Percentiles rank a stretch among this genome's conserved stretches.
These are phyloP conservation scores for Solenopsis fugax DNA, from an alignment of 1,140 invertebrate species.

Conservation along the genomic window DNA sequence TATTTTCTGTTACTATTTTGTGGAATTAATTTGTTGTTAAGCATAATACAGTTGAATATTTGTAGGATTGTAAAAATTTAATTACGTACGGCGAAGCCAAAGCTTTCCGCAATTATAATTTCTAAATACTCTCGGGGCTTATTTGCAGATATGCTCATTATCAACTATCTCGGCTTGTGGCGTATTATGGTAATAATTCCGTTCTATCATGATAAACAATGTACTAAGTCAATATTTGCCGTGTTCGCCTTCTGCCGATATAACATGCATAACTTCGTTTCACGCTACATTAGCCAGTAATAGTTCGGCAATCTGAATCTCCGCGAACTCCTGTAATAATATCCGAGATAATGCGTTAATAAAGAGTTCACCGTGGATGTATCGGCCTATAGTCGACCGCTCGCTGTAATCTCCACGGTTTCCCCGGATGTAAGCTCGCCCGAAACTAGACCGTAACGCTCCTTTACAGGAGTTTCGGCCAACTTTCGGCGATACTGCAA, in stretches of 20 bases:
- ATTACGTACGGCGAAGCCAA: too few species aligned
- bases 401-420: background rate
- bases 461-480: background rate
- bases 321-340: constrained; percentile 12
- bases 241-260: background rate
- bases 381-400: background rate
- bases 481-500: constrained; percentile 28
- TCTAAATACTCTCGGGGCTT: background rate
- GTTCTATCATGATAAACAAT: constrained; percentile 12
- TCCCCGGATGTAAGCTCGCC: background rate
- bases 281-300: constrained; percentile 1
- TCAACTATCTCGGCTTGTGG: background rate
- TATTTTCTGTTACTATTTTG: background rate
- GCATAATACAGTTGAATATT: background rate
- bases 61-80: background rate
- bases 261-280: constrained; percentile 15
- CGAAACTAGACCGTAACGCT: constrained; percentile 10
- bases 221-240: constrained; percentile 42
- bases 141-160: background rate
- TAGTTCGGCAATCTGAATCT: constrained; percentile 26
- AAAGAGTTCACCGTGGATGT: background rate
- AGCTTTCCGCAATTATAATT: background rate
- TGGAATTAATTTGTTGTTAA: background rate
- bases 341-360: constrained; percentile 20
- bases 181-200: constrained; percentile 23